Percentiles rank a stretch among this genome's conserved stretches.
These are phyloP conservation scores for Chromis chromis DNA, from an alignment of 2,797 vertebrate genomes.

Conservation along the genomic window DNA sequence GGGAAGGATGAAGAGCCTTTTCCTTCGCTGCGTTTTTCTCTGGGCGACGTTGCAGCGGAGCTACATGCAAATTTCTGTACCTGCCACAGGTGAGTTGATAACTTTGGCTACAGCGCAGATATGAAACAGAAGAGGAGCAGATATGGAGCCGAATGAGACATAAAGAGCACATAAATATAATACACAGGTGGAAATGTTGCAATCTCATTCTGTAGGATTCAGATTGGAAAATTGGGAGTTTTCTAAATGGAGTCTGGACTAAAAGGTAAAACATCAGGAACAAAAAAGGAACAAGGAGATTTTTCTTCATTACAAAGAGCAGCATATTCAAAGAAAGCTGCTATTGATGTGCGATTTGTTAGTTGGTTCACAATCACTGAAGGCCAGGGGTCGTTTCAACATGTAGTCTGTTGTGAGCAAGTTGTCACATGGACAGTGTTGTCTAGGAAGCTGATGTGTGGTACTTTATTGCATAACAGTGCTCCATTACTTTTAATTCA, in stretches of 20 bases:
- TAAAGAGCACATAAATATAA: background rate
- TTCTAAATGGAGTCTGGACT: conserved; percentile 14
- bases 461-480: background rate
- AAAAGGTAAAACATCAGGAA: background rate
- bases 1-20: conserved; percentile 49
- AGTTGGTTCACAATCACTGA: background rate
- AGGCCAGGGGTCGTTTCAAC: conserved; percentile 7
- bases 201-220: background rate
- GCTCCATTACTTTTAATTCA: conserved; percentile 29
- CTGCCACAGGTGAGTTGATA: conserved; percentile 72
- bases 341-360: no score
- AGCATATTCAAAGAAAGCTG: background rate
- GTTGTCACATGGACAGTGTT: no score
- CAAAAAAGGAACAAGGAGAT: background rate
- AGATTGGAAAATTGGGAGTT: rapidly evolving
- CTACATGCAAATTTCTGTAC: conserved; percentile 29
- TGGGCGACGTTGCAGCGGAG: conserved; percentile 44
- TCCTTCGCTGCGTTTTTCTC: conserved; percentile 45
- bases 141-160: background rate
- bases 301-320: background rate
- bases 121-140: rapidly evolving
- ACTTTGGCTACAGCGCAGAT: background rate
- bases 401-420: conserved; percentile 27
- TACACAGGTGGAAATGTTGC: rapidly evolving
- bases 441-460: conserved; percentile 14